These are phyloP conservation scores for Parnassius glacialis DNA, from an alignment of 2,888 invertebrate species.

Conservation along the genomic window DNA sequence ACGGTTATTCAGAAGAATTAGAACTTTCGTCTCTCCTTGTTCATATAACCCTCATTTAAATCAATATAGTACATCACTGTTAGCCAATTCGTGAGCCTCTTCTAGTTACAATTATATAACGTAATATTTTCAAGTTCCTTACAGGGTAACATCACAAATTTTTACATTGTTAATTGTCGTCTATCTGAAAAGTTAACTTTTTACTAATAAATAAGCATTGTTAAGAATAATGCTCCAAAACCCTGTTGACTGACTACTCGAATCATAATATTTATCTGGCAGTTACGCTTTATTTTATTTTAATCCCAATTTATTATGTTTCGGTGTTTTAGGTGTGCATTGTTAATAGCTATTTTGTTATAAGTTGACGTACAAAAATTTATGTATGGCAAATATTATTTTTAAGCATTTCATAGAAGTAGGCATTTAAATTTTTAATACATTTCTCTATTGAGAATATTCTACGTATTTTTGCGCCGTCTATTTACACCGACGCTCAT, in stretches of 20 bases:
- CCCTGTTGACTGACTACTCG: slow-evolving; percentile 19
- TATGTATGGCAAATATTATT: not conserved
- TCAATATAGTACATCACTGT: not conserved
- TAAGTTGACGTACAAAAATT: not conserved
- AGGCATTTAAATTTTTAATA: not conserved
- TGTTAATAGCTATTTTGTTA: slow-evolving; percentile 4
- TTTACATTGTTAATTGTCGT: not conserved
- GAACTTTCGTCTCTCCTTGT: slow-evolving; percentile 95
- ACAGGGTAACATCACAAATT: slow-evolving; percentile 9
- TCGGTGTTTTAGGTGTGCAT: slow-evolving; percentile 10
- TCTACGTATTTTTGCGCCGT: slow-evolving; percentile 6
- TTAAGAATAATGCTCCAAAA: slow-evolving; percentile 1
- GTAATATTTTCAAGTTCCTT: slow-evolving; percentile 17
- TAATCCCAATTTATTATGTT: not conserved
- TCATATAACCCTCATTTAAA: slow-evolving; percentile 65
- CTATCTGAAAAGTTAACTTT: not conserved
- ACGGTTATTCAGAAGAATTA: slow-evolving; percentile 94
- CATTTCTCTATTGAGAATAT: slow-evolving; percentile 12
- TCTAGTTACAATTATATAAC: not conserved
- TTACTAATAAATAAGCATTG: slow-evolving; percentile 1
- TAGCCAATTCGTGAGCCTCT: slow-evolving; percentile 4
- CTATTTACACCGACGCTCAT: slow-evolving; percentile 1
- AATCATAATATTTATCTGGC: slow-evolving; percentile 7
- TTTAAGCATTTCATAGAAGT: not conserved
- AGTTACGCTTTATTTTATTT: not conserved